phyloP scores from a whole-genome alignment of 1,140 invertebrate genomes.

The Lordiphosa clarofinis region DNA sequence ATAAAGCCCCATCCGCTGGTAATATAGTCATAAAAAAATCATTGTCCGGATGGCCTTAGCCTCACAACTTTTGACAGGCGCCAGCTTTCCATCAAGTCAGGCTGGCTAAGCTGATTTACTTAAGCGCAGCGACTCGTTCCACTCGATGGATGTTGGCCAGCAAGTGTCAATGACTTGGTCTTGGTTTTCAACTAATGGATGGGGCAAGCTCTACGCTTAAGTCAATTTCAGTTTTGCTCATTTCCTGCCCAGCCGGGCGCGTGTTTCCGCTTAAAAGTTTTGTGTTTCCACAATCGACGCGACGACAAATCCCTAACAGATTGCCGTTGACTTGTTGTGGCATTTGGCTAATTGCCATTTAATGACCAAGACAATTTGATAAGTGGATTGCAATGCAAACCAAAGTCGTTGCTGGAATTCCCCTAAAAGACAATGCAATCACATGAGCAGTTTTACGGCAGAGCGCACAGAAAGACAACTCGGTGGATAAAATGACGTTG shows the following conservation, averaged over 20 bases:
- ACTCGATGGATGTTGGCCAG: slow-evolving; percentile 7
- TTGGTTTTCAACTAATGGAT: slow-evolving; percentile 5
- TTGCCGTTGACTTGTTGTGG: slow-evolving; percentile 7
- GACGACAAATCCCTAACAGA: slow-evolving; percentile 7
- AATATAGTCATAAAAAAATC: slow-evolving; percentile 7
- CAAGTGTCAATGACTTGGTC: slow-evolving; percentile 14
- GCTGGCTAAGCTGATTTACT: slow-evolving; percentile 15
- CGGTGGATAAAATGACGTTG: slow-evolving; percentile 6
- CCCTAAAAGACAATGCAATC: slow-evolving; percentile 7
- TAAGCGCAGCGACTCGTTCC: slow-evolving; percentile 8
- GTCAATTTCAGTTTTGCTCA: slow-evolving; percentile 16
- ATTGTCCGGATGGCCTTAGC: neutral
- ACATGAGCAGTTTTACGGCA: slow-evolving; percentile 10
- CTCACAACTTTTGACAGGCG: slow-evolving; percentile 9
- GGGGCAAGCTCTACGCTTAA: slow-evolving; percentile 1
- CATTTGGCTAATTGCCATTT: slow-evolving; percentile 13
- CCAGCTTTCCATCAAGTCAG: slow-evolving; percentile 1
- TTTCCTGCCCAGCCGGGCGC: slow-evolving; percentile 12
- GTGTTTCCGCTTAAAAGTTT: slow-evolving; percentile 13
- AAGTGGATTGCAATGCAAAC: slow-evolving; percentile 11
- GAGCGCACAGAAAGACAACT: slow-evolving; percentile 7
- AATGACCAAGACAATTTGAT: slow-evolving; percentile 14
- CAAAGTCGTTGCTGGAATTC: slow-evolving; percentile 1
- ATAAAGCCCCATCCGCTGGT: too few species aligned
- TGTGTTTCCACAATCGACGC: neutral